phyloP scores from a whole-genome alignment of 2,888 invertebrate genomes.

The Odontothrips loti region DNA sequence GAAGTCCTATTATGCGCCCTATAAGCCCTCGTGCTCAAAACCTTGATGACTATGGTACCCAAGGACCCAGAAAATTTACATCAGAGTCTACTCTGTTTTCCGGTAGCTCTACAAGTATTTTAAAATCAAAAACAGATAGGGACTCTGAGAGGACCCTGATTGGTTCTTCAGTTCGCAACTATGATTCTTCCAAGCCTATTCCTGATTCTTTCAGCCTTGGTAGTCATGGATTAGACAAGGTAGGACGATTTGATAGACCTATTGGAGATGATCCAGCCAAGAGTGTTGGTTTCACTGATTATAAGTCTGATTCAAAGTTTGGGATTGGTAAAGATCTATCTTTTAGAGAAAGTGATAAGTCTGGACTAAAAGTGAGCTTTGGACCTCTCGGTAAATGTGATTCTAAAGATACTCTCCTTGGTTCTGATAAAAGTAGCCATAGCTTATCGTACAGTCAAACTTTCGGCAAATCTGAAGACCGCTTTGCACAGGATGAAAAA shows the following conservation, averaged over 20 bases:
- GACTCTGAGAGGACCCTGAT: background rate
- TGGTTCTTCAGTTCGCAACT: background rate
- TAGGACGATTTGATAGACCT: conserved; percentile 1
- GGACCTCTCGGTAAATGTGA: conserved; percentile 9
- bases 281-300: background rate
- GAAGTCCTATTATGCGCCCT: background rate
- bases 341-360: background rate
- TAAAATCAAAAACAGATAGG: background rate
- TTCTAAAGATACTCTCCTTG: background rate
- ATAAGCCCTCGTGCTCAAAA: background rate
- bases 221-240: background rate
- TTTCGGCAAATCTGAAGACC: background rate
- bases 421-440: background rate
- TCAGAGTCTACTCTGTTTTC: background rate
- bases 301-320: background rate
- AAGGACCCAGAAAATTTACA: background rate
- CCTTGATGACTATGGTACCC: background rate
- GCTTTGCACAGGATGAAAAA: background rate
- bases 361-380: conserved; percentile 10
- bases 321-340: background rate
- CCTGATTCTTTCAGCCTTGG: background rate
- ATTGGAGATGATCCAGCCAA: background rate
- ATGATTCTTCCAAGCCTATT: background rate
- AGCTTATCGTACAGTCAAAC: background rate
- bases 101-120: background rate